Percentiles rank a stretch among this genome's conserved stretches.
phyloP scores from a whole-genome alignment of 2,113 vertebrate genomes.

The Oreocharis arfaki region DNA sequence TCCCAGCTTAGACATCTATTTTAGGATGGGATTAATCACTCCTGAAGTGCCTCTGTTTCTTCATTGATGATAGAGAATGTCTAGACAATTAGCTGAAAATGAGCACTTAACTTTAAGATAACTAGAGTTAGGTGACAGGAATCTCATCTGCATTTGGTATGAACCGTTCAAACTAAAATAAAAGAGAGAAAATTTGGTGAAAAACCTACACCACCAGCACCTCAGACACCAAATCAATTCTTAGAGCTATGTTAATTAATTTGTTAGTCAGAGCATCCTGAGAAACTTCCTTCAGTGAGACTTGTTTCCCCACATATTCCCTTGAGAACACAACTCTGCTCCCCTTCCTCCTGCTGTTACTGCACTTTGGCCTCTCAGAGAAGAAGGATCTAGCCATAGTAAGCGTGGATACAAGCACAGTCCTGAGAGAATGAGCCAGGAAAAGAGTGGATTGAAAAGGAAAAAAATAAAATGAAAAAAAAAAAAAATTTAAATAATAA shows the following conservation, averaged over 20 bases:
- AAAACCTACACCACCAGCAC: neutral
- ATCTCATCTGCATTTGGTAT: neutral
- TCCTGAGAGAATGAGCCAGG: neutral
- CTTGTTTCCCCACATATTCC: neutral
- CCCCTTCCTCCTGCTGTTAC: neutral
- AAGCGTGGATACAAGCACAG: neutral
- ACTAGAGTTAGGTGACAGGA: neutral
- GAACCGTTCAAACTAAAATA: neutral
- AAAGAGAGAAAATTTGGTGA: neutral
- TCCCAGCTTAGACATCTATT: neutral
- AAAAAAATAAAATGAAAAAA: too few relatives aligned
- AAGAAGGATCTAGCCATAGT: neutral
- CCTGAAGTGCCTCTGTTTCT: neutral
- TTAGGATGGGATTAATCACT: constrained; percentile 8
- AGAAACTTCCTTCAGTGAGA: neutral
- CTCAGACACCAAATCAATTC: neutral
- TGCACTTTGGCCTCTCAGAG: neutral
- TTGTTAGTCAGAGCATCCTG: neutral
- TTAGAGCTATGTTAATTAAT: neutral
- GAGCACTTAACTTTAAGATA: neutral
- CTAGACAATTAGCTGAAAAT: constrained; percentile 26
- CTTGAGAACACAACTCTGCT: neutral
- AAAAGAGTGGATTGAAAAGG: neutral
- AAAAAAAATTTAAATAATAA: too few relatives aligned
- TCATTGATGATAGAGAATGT: neutral